Percentiles rank a stretch among this genome's conserved stretches.
Conservation (phyloP, 2,797 vertebrate genomes). For the Dendrocincla tyrannina region DNA sequence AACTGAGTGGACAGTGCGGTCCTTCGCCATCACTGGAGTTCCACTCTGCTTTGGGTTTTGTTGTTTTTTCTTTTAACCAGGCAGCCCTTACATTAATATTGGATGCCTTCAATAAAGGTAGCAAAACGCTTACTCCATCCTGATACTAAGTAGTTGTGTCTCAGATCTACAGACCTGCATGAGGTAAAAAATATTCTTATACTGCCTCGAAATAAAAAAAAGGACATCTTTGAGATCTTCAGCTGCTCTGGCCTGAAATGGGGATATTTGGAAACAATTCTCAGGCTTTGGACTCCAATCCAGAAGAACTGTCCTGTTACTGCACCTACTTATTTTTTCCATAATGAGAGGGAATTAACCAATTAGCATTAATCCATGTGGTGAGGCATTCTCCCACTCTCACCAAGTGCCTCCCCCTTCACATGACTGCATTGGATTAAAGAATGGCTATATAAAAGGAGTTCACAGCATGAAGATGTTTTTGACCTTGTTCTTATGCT, state of each 20-base stretch:
- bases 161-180: not conserved
- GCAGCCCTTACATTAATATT: not conserved
- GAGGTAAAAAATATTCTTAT: not conserved
- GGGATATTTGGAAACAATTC: not conserved
- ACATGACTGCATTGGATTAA: not conserved
- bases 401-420: not conserved
- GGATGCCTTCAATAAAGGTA: not conserved
- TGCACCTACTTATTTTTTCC: not conserved
- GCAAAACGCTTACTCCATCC: not conserved
- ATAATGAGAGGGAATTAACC: not conserved
- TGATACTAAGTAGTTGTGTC: not conserved
- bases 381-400: not conserved
- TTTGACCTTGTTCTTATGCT: not conserved
- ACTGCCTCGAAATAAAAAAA: not conserved
- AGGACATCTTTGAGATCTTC: not conserved
- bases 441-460: not conserved
- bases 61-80: not conserved
- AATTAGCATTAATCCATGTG: slow-evolving; percentile 1
- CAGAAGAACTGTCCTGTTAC: not conserved
- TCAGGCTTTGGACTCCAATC: not conserved
- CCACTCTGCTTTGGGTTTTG: not conserved
- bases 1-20: not conserved
- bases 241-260: not conserved
- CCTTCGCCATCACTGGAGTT: not conserved
- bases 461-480: not conserved